Base-by-base conservation (phyloP, 2,797 vertebrate species). In the Anas capensis region DNA sequence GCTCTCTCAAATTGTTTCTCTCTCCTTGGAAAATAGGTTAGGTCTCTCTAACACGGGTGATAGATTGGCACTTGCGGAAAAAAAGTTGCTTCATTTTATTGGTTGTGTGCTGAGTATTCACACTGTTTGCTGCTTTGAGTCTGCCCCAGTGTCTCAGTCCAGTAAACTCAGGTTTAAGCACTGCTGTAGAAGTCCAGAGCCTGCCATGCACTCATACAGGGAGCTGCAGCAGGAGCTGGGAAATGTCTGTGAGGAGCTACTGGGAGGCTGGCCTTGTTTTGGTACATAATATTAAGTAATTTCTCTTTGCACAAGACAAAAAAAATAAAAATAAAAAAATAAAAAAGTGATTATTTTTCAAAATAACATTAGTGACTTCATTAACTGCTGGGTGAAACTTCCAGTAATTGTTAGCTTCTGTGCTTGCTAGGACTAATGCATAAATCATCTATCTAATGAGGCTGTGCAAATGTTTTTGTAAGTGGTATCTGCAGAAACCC, bases 381-480 rank as follows among this genome's bases (percentile, higher is more conserved):
- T 93, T 95, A 93, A 93, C 77, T 1, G 8, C 82, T 86, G 77
- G 76, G 85, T 83, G 82, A 95, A 96, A 93, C 85, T 95, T 96
- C 76, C 87, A 91, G 87, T 76, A 94, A 93, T 95, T 95, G 92
- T 95, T 92, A 84, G 54, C 40, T 88, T 83, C 69, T 91, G 34
- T 72, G 40, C 71, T 93, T 81, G 65, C 53, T 71, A 71, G 65
- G 58, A 57, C 72, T 88, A 73, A 61, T 92, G 82, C 36, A 62
- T 75, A 92, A 88, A 79, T 91, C 60, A 69, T 88, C 60, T 76
- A 58, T 92, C 84, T 86, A 76, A 88, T 82, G 79, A 93, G 27
- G 23, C 14, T 94, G 29, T 86, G 36, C 70, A 65, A 34, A 20
- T 27, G 23, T 77, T 93, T 92, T 71, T 72, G 31, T 70, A 68